Percentiles rank a stretch among this genome's conserved stretches.
phyloP scores from a whole-genome alignment of 2,888 invertebrate species.

The Coleophora deauratella region DNA sequence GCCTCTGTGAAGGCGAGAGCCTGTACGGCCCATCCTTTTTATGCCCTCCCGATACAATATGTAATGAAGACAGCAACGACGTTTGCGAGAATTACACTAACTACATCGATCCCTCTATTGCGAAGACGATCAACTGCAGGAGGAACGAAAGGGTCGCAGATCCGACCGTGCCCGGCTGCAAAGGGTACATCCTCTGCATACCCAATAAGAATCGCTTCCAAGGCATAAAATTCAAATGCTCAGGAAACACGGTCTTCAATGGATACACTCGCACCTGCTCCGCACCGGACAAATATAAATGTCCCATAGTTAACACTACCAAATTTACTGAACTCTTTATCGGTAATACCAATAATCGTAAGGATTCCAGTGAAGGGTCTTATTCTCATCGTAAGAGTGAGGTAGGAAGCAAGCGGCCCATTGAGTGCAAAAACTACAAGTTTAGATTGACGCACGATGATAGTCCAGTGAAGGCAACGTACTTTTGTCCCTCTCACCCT shows the following conservation, averaged over 20 bases:
- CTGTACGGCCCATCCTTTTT: slow-evolving; percentile 48
- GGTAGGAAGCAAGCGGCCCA: slow-evolving; percentile 25
- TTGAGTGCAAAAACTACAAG: slow-evolving; percentile 64
- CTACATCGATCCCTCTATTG: slow-evolving; percentile 47
- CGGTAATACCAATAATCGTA: slow-evolving; percentile 29
- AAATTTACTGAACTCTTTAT: slow-evolving; percentile 29
- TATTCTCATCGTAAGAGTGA: not conserved
- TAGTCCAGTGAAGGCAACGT: slow-evolving; percentile 42
- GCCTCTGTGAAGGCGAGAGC: slow-evolving; percentile 37
- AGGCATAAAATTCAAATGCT: slow-evolving; percentile 61
- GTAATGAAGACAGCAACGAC: slow-evolving; percentile 59
- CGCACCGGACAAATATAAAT: slow-evolving; percentile 50
- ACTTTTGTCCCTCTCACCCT: slow-evolving; percentile 55
- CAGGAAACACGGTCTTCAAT: slow-evolving; percentile 58
- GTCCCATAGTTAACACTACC: slow-evolving; percentile 39
- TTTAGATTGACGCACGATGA: slow-evolving; percentile 50
- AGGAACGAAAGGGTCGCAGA: slow-evolving; percentile 59
- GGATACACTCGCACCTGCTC: slow-evolving; percentile 55
- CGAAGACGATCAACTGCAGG: slow-evolving; percentile 42
- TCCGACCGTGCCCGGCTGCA: slow-evolving; percentile 54
- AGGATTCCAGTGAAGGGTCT: slow-evolving; percentile 21
- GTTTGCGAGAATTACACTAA: slow-evolving; percentile 52
- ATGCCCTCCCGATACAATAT: slow-evolving; percentile 53
- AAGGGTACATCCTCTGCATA: slow-evolving; percentile 63
- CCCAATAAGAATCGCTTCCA: slow-evolving; percentile 57